Conservation (phyloP, 2,888 invertebrate species). For the Agrochola circellaris region DNA sequence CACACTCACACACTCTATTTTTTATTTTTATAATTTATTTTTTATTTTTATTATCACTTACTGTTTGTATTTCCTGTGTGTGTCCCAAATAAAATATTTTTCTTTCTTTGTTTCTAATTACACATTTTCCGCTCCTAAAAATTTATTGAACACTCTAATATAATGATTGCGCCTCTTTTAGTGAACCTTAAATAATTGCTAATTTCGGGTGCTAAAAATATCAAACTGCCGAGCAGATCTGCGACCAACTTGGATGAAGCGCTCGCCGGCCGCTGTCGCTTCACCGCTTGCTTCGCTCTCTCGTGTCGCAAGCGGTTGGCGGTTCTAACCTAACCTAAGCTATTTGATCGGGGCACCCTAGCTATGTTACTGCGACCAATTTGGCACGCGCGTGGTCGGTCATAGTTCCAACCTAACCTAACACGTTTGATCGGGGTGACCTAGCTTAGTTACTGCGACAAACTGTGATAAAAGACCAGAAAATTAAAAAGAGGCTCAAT, state of each 20-base stretch:
- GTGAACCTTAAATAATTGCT: neutral
- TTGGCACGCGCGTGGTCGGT: neutral
- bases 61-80: no score
- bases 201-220: neutral
- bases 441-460: neutral
- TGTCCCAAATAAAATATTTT: no score
- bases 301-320: neutral
- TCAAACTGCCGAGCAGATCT: neutral
- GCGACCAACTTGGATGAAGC: neutral
- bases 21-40: no score
- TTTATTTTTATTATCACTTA: no score
- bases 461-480: neutral
- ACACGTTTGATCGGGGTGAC: no score
- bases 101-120: no score
- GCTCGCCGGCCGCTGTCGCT: no score
- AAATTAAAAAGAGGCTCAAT: neutral
- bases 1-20: no score
- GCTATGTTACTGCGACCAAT: neutral
- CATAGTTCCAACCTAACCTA: neutral
- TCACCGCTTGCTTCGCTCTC: neutral
- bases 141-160: neutral
- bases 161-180: neutral
- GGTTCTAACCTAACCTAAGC: neutral
- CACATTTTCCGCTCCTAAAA: neutral
- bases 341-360: neutral